These are phyloP conservation scores for Hyles euphorbiae DNA, from an alignment of 1,140 invertebrate species.

Conservation along the genomic window DNA sequence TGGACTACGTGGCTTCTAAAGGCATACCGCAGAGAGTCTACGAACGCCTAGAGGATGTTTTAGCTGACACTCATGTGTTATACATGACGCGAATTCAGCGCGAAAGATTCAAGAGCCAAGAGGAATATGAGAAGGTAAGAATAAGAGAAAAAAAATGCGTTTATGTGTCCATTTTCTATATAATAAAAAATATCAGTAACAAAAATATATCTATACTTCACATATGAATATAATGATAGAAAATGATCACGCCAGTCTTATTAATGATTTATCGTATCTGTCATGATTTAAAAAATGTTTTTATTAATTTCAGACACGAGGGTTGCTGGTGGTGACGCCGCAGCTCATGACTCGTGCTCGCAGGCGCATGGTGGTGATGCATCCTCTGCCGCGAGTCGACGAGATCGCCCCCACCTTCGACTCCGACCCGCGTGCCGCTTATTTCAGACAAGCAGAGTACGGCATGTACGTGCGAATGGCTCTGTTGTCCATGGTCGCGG, in stretches of 20 bases:
- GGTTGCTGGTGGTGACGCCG: slow-evolving; percentile 93
- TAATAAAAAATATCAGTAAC: not conserved
- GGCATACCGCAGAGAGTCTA: slow-evolving; percentile 88
- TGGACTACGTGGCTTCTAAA: slow-evolving; percentile 85
- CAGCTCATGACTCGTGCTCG: slow-evolving; percentile 96
- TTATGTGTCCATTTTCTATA: not conserved
- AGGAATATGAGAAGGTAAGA: slow-evolving; percentile 91
- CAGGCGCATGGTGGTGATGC: slow-evolving; percentile 96
- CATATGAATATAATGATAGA: too few relatives aligned
- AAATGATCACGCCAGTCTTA: too few relatives aligned
- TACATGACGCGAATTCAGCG: slow-evolving; percentile 99
- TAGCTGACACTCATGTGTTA: slow-evolving; percentile 96
- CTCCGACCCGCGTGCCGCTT: slow-evolving; percentile 96
- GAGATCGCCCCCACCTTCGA: slow-evolving; percentile 98
- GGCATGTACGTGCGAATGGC: slow-evolving; percentile 99
- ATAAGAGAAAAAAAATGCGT: not conserved
- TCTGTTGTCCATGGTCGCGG: slow-evolving; percentile 92
- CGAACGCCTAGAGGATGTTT: slow-evolving; percentile 85
- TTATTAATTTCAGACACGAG: slow-evolving; percentile 81
- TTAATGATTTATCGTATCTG: too few relatives aligned
- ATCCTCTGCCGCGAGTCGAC: slow-evolving; percentile 95
- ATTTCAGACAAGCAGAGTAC: slow-evolving; percentile 98
- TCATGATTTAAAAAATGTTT: not conserved
- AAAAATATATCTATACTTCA: too few relatives aligned
- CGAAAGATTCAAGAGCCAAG: slow-evolving; percentile 90